Conservation (phyloP, 2,888 invertebrate genomes). For the Lithophane leautieri region DNA sequence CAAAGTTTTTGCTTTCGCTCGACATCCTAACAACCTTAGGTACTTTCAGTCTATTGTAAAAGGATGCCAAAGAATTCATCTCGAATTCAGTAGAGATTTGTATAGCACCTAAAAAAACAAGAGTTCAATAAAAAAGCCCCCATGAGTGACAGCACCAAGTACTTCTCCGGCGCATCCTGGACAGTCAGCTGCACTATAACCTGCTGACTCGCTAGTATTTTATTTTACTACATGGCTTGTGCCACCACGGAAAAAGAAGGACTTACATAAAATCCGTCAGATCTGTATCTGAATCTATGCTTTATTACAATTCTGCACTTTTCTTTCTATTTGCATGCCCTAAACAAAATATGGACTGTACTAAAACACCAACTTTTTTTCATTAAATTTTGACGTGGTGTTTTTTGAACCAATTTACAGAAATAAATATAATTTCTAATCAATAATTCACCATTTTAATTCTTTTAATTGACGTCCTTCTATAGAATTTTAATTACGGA, state of each 20-base stretch:
- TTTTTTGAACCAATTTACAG: too few species aligned
- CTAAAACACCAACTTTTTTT: too few species aligned
- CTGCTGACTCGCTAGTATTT: too few species aligned
- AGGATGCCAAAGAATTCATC: too few species aligned
- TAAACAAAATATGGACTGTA: too few species aligned
- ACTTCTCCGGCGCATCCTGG: not conserved
- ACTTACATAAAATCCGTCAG: not conserved
- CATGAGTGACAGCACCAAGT: not conserved
- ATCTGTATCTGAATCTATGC: not conserved
- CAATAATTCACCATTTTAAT: not conserved
- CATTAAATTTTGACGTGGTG: too few species aligned
- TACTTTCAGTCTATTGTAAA: not conserved
- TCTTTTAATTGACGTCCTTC: not conserved
- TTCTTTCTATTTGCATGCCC: too few species aligned
- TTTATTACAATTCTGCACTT: not conserved
- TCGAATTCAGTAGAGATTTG: not conserved
- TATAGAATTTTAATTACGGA: constrained; percentile 28
- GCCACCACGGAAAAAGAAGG: too few species aligned
- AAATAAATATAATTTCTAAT: too few species aligned
- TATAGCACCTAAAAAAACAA: not conserved
- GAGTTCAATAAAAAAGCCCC: not conserved
- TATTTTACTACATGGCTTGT: not conserved
- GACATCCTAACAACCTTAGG: not conserved
- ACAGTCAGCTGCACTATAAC: not conserved
- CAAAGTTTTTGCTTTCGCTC: constrained; percentile 47